phyloP scores from a whole-genome alignment of 1,140 invertebrate species.

The Phymorhynchus buccinoides region DNA sequence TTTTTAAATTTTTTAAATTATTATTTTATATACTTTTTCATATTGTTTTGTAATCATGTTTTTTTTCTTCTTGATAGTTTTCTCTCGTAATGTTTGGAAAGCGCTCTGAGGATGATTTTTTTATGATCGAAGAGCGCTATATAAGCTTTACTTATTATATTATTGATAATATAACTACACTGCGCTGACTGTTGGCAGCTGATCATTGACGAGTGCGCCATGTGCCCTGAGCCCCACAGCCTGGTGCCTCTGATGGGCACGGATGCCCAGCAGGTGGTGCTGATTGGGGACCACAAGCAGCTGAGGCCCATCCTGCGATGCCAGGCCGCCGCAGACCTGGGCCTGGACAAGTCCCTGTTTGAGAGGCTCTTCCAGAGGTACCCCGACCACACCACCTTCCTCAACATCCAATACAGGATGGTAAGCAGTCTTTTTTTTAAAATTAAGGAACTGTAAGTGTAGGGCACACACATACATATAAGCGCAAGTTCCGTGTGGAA shows the following conservation, averaged over 20 bases:
- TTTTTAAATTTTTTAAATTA: too few species aligned
- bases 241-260: slow-evolving; percentile 61
- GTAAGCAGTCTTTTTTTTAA: slow-evolving; percentile 48
- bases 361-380: slow-evolving; percentile 59
- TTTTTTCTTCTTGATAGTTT: too few species aligned
- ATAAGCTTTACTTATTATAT: too few species aligned
- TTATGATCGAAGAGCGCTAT: too few species aligned
- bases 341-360: slow-evolving; percentile 65
- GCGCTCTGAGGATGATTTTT: too few species aligned
- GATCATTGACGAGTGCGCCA: slow-evolving; percentile 56
- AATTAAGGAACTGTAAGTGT: too few species aligned
- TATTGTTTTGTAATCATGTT: too few species aligned
- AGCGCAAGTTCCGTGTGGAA: too few species aligned
- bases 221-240: slow-evolving; percentile 68
- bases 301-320: slow-evolving; percentile 63
- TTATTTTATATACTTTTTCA: too few species aligned
- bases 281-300: slow-evolving; percentile 69
- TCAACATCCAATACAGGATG: slow-evolving; percentile 67
- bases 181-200: slow-evolving; percentile 58
- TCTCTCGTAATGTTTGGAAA: too few species aligned
- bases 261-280: slow-evolving; percentile 62
- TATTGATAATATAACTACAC: too few species aligned
- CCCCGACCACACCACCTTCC: slow-evolving; percentile 37
- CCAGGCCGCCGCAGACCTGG: slow-evolving; percentile 54
- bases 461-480: too few species aligned